phyloP scores from a whole-genome alignment of 2,113 vertebrate species.

The Varanus salvator region DNA sequence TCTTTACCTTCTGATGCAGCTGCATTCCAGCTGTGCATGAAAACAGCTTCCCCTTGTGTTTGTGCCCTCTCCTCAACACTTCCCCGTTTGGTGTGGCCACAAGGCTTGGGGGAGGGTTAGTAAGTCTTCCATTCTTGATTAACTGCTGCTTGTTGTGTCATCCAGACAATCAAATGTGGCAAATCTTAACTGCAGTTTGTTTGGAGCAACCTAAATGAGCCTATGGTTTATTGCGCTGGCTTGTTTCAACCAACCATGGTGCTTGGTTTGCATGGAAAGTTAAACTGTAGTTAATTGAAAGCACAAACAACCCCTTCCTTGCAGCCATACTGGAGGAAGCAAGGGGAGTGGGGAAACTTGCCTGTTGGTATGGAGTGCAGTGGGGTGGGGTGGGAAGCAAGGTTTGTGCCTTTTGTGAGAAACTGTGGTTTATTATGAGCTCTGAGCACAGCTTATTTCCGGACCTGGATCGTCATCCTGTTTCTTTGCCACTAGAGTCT shows the following conservation, averaged over 20 bases:
- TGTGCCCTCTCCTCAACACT: not conserved
- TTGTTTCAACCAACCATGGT: not conserved
- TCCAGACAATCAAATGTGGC: too few relatives aligned
- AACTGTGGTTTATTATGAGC: not conserved
- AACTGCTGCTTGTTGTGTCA: not conserved
- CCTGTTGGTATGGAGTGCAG: too few relatives aligned
- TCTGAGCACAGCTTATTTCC: slow-evolving; percentile 2
- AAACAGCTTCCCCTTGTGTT: not conserved
- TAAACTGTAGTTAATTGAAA: not conserved
- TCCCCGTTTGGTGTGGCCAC: not conserved
- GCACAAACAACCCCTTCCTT: not conserved
- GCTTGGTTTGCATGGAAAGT: not conserved
- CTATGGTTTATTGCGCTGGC: not conserved
- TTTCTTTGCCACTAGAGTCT: slow-evolving; percentile 21
- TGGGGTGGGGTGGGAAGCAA: not conserved
- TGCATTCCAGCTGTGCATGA: not conserved
- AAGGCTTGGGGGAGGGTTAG: not conserved
- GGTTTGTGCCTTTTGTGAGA: not conserved
- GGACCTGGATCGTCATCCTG: not conserved
- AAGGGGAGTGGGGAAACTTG: not conserved
- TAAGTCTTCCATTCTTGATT: not conserved
- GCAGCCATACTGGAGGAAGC: not conserved
- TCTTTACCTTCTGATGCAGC: not conserved
- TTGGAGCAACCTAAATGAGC: too few relatives aligned
- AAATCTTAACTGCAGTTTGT: not conserved